Conservation (phyloP, 2,113 vertebrate genomes). For the Papio anubis region DNA sequence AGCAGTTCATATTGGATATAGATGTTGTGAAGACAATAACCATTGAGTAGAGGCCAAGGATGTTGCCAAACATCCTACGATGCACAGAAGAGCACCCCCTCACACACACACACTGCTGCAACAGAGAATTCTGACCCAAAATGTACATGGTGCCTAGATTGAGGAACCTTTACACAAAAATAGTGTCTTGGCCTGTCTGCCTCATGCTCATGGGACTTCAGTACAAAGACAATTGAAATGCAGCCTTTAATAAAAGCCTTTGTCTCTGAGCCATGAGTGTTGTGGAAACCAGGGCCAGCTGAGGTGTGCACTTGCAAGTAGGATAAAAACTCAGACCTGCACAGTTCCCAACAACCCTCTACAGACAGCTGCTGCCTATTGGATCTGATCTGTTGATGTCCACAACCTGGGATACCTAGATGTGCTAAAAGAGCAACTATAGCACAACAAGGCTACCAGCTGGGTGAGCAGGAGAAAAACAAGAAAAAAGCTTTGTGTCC, state of each 20-base stretch:
- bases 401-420: too few relatives aligned
- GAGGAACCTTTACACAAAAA: background rate
- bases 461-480: background rate
- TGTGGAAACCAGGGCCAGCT: background rate
- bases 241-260: background rate
- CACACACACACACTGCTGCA: too few relatives aligned
- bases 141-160: too few relatives aligned
- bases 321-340: background rate
- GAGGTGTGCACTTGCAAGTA: background rate
- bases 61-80: background rate
- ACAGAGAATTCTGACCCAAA: background rate
- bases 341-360: background rate
- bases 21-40: background rate
- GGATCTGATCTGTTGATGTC: background rate
- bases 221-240: background rate
- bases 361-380: background rate
- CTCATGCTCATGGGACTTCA: fast-evolving
- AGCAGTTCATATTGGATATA: background rate
- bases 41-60: background rate
- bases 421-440: fast-evolving
- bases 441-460: background rate
- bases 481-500: background rate
- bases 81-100: background rate
- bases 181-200: too few relatives aligned
- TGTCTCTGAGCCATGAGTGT: background rate